These are phyloP conservation scores for Geotrupes spiniger DNA, from an alignment of 2,888 invertebrate genomes.

Conservation along the genomic window DNA sequence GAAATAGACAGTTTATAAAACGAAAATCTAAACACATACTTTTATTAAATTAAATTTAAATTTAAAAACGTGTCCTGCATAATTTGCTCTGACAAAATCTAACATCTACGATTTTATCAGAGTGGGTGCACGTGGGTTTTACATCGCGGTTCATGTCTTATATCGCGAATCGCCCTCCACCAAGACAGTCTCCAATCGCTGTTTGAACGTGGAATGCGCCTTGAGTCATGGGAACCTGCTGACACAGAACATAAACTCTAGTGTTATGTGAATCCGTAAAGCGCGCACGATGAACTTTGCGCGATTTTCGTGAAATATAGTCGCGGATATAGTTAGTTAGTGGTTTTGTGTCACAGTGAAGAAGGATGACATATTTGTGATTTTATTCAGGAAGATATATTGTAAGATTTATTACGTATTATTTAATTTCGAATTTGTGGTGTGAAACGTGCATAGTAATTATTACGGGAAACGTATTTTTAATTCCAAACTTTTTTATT, in stretches of 20 bases:
- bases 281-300: conserved; percentile 9
- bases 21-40: no score
- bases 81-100: no score
- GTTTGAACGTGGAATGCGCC: conserved; percentile 37
- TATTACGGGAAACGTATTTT: no score
- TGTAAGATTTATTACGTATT: no score
- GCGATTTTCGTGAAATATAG: background rate
- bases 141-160: conserved; percentile 24
- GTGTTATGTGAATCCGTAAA: conserved; percentile 20
- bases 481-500: no score
- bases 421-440: no score
- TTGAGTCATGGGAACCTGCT: conserved; percentile 40
- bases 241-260: conserved; percentile 34
- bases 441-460: no score
- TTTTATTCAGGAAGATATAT: no score
- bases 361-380: no score
- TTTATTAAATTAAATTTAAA: no score
- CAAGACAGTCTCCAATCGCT: conserved; percentile 33
- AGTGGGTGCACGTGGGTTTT: conserved; percentile 19
- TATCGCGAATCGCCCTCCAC: conserved; percentile 29
- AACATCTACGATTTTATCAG: conserved; percentile 1
- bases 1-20: no score
- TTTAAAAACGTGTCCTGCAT: no score
- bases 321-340: conserved; percentile 2
- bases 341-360: background rate